Base-by-base conservation (phyloP, 2,113 vertebrate species). In the Leucopsar rothschildi region DNA sequence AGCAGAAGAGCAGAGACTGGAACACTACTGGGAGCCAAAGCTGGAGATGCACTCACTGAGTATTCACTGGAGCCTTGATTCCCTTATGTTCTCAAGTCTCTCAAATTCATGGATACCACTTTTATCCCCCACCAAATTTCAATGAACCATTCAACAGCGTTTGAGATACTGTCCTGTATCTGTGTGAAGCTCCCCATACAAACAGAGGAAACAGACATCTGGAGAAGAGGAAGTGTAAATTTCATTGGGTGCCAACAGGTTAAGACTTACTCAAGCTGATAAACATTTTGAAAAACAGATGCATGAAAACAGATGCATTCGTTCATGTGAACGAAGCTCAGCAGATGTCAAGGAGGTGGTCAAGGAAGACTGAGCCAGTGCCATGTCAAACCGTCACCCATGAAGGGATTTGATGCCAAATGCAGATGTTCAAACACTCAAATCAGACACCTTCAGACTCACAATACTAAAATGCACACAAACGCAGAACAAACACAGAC, bases 31-130 rank as follows among this genome's bases (percentile, higher is more conserved):
- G 42, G 39, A 81, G 39, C 39, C 49, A 76, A 76, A 84, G 66
- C 37, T 9, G 20, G 39, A 78, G 37, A 52, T 13, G 18, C 1
- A 1, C 24, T 47, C 40, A 29, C 1, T 3, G 4, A 37, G 37
- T 37, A 37, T 37, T 37, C 37, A 37, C 37, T 37, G 37, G 37
- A 83, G 60, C 44, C 23, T 17, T 1, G 13, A 18, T 27, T 80
- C 20, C 35, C 71, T 42, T 39, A 42, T 20, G 27, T 55, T 31
- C 52, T 55, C 22, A 63, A 50, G 15, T 28, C 47, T 47, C 25
- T 52, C 42, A 42, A 17, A 35, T 29, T 47, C 27, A 53, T 23
- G 57, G 13, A 33, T 15, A 44, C 5, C 22, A 27, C 17, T 84
- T 78, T 50, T 39, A 82, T 4, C 14, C 25, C 27, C 9, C 29